A percentile compares a stretch with the other conserved stretches of the same genome.
phyloP scores from a whole-genome alignment of 2,888 invertebrate genomes.

The Biston stratarius region DNA sequence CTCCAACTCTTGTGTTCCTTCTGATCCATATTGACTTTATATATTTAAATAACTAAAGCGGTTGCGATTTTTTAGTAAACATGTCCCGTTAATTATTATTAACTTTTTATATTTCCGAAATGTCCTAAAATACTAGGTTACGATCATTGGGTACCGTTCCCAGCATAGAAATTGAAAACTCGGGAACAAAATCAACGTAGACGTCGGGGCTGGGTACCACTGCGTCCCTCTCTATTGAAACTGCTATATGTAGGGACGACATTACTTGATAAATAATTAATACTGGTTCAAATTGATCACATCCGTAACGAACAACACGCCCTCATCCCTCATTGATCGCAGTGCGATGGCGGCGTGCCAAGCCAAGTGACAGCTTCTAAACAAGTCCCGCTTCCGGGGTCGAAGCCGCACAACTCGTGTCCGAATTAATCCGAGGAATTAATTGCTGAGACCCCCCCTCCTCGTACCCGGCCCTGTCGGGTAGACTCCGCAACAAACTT shows the following conservation, averaged over 20 bases:
- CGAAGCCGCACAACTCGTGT: constrained; percentile 27
- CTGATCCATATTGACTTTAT: constrained; percentile 13
- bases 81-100: not conserved
- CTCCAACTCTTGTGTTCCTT: constrained; percentile 33
- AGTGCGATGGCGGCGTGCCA: constrained; percentile 17
- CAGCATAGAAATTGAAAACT: no score
- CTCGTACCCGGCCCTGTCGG: not conserved
- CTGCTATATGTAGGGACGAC: no score
- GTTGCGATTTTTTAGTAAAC: not conserved
- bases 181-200: no score
- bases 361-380: constrained; percentile 24
- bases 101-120: not conserved
- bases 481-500: not conserved
- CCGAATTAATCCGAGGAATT: constrained; percentile 28
- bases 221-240: no score
- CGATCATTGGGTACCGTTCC: no score
- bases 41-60: not conserved
- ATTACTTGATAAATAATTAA: not conserved
- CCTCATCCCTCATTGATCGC: not conserved
- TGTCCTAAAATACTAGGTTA: no score
- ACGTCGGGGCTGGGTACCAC: no score
- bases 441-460: constrained; percentile 15
- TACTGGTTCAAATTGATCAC: not conserved
- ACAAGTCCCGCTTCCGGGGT: constrained; percentile 21
- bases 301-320: not conserved